Evolutionary conservation across 2,113 vertebrate species (phyloP).

Genomic region (Falco punctatus): DNA sequence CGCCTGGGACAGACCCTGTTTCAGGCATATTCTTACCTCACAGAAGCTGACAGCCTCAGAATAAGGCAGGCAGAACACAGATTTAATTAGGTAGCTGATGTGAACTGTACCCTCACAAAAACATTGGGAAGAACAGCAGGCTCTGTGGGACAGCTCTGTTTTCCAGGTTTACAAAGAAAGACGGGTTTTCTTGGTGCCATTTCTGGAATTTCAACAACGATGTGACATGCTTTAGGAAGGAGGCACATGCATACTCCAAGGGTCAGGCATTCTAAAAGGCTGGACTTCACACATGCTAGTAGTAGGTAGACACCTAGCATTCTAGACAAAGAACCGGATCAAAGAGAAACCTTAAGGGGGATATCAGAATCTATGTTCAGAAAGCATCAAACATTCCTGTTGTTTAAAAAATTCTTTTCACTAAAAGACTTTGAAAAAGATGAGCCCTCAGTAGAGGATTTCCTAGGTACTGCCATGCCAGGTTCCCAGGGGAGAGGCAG

Average conservation of each 20-base stretch:
- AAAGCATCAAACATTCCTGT: neutral
- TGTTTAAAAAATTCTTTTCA: neutral
- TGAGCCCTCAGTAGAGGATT: neutral
- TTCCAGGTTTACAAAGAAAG: neutral
- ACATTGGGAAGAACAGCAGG: neutral
- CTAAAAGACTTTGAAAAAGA: neutral
- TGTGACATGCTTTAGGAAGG: neutral
- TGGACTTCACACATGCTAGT: neutral
- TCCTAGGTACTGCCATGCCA: neutral
- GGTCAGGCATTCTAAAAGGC: neutral
- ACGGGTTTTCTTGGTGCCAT: neutral
- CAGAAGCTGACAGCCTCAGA: neutral
- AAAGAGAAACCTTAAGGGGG: neutral
- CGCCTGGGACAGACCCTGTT: neutral
- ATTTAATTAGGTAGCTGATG: constrained; percentile 15
- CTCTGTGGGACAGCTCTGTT: neutral
- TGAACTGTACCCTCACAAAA: neutral
- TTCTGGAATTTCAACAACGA: neutral
- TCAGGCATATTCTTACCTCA: neutral
- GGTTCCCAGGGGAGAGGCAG: neutral
- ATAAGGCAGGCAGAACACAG: neutral
- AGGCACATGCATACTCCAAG: neutral
- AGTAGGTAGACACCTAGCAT: neutral
- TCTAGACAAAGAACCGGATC: neutral
- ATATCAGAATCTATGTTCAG: neutral